Base-by-base conservation (phyloP, 2,113 vertebrate species). In the Bufo bufo region DNA sequence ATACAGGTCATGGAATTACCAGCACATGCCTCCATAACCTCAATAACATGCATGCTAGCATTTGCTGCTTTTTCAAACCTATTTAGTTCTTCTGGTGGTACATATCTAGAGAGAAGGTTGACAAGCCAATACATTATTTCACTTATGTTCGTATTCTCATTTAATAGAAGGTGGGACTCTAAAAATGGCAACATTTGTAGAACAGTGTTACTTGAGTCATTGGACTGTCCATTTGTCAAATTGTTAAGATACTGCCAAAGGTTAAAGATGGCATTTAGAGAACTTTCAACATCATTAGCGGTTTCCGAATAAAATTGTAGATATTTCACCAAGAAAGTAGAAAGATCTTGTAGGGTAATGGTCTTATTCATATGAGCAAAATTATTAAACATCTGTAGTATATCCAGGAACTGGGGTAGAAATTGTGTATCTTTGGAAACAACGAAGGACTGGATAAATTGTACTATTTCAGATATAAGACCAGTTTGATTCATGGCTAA, bases 331-430 rank as follows among this genome's bases (percentile, higher is more conserved):
- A 87, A 81, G 3, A 87, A 82, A 11, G 63, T n/a, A 59, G 86
- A 87, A 71, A 87, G 77, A 20, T 87, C 86, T 72, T 87, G 86
- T n/a, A 81, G 54, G 61, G 47, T 77, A 23, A 56, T 72, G 10
- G 49, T 87, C 19, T 58, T 23, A 71, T 82, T 82, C 65, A 82
- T 20, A 11, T 87, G 77, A 17, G 54, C 13, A 23, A 87, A 71
- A 12, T 65, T 19, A 61, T 58, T 58, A 69, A 59, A 71, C 47
- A 87, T 81, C 3, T 59, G 33, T 43, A 87, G 85, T 81, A 52
- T 52, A 87, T 72, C 50, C 0, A 59, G 23, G 50, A 87, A 80
- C 14, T 56, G 4, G 16, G 79, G 50, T 8, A 33, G 47, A 49
- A 54, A 11, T 45, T 87, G 77, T 0, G 23, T 14, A 59, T 72